Percentiles rank a stretch among this genome's conserved stretches.
These are phyloP conservation scores for Gallirallus australis DNA, from an alignment of 2,797 vertebrate genomes.

Conservation along the genomic window DNA sequence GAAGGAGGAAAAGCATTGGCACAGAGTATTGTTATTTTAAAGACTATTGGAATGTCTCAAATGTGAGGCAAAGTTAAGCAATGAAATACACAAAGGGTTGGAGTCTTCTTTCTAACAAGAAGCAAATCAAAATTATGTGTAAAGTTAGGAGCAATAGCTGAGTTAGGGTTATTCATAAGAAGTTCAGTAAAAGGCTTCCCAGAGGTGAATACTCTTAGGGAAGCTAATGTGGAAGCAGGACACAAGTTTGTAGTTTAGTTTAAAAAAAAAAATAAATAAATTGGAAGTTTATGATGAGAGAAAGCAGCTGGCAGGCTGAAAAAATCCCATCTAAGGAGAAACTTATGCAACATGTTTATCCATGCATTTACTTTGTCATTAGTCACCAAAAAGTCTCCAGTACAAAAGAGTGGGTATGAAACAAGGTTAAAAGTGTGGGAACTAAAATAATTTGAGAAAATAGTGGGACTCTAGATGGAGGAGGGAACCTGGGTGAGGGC, in stretches of 20 bases:
- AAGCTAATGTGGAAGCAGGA: not conserved
- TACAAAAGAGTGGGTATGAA: not conserved
- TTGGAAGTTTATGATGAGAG: not conserved
- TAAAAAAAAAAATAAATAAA: not conserved
- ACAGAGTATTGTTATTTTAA: not conserved
- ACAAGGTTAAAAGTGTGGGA: not conserved
- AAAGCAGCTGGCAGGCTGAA: not conserved
- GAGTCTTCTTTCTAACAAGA: not conserved
- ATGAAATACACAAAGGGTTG: not conserved
- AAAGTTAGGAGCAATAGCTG: not conserved
- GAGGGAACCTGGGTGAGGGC: not conserved
- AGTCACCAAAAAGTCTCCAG: not conserved
- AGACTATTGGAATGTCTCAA: not conserved
- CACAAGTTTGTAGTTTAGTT: not conserved
- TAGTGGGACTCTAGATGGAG: not conserved
- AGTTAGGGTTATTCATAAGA: not conserved
- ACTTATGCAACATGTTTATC: not conserved
- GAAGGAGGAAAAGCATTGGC: not conserved
- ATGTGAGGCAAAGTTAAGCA: not conserved
- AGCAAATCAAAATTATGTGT: not conserved
- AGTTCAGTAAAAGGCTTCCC: not conserved
- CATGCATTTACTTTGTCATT: fast-evolving
- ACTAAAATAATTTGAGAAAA: not conserved
- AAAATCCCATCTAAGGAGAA: not conserved
- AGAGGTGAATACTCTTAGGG: not conserved